Conservation (phyloP, 2,113 vertebrate species). For the Oncorhynchus masou region DNA sequence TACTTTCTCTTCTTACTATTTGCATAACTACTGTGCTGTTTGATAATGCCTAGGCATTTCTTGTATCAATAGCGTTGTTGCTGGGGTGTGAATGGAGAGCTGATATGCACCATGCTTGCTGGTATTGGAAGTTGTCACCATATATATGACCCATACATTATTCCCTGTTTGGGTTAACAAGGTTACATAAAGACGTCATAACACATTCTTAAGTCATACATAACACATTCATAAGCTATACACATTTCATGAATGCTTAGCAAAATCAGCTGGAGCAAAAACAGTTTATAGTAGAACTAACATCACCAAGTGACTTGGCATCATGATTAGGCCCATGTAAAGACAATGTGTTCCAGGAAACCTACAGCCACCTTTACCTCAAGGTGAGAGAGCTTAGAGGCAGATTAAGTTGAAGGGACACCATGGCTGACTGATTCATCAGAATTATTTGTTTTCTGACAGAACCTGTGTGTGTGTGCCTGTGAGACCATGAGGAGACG, state of each 20-base stretch:
- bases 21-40: slow-evolving; percentile 40
- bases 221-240: too few relatives aligned
- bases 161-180: too few relatives aligned
- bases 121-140: not conserved
- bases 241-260: too few relatives aligned
- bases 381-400: slow-evolving; percentile 25
- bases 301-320: too few relatives aligned
- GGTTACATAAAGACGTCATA: too few relatives aligned
- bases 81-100: not conserved
- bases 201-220: too few relatives aligned
- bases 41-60: slow-evolving; percentile 31
- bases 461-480: slow-evolving; percentile 5
- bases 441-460: slow-evolving; percentile 35
- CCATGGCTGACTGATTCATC: slow-evolving; percentile 12
- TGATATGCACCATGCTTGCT: not conserved
- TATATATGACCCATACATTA: not conserved
- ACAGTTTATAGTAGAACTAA: too few relatives aligned
- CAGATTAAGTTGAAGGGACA: slow-evolving; percentile 19
- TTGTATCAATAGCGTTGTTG: slow-evolving; percentile 27
- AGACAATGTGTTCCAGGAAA: not conserved
- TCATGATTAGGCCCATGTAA: not conserved
- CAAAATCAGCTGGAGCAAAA: too few relatives aligned
- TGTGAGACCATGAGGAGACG: slow-evolving; percentile 37
- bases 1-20: slow-evolving; percentile 30
- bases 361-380: not conserved